Base-by-base conservation (phyloP, 2,888 invertebrate species). In the Chloromyia formosa region DNA sequence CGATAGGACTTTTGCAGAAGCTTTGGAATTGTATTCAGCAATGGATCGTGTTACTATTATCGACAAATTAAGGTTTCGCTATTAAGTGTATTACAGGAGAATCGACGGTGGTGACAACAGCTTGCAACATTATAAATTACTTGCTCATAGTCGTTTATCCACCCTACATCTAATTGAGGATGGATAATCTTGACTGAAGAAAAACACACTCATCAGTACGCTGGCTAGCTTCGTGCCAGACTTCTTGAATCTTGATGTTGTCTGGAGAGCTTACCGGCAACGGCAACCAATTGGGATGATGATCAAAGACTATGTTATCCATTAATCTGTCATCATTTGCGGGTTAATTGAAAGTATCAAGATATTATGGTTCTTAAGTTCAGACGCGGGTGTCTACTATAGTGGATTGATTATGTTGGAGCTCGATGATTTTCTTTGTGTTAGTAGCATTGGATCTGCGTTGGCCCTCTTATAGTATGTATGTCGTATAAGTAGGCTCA, bases 301-400 rank as follows among this genome's bases (percentile, higher is more conserved):
- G 71, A 71, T 71, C 71, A 71, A 71, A 58, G 71, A 56, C 71
- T 56, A 56, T 71, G 56, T 40, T 56, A 40, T 53, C 71, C 71
- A 71, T 71, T 71, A 71, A 71, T 71, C 71, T 71, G 58, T 71
- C 71, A 71, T 71, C 71, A 53, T 71, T 71, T 58, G 71, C 58
- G 71, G 71, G 71, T 71, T 71, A 71, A 71, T 71, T 71, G 58
- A 71, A 71, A 71, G 71, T 71, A 71, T 71, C 71, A 58, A 71
- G 58, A 40, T 56, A 71, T 71, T 71, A 56, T 71, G 40, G 56
- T 45, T 66, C 7, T 20, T 66, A 45, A 49, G 49, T 66, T 35
- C 49, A 45, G 45, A 49, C 66, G 66, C 45, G 45, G 45, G 66
- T 45, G 22, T 45, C 12, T 35, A 23, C 45, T 49, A 16, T 64